Base-by-base conservation (phyloP, 2,113 vertebrate species). In the Polyodon spathula region DNA sequence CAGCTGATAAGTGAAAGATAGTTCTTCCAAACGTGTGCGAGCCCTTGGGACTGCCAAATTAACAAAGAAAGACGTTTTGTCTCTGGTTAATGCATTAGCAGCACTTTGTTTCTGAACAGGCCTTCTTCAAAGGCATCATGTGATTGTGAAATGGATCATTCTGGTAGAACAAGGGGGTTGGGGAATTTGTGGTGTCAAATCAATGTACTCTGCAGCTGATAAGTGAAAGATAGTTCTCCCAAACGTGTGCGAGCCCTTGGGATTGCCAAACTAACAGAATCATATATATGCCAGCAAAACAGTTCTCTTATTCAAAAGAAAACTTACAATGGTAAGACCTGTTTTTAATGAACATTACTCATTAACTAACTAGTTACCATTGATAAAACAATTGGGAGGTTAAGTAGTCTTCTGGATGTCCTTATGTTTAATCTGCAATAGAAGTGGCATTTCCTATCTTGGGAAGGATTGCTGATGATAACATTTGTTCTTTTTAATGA, bases 331-430 rank as follows among this genome's bases (percentile, higher is more conserved):
- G 12, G 48, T n/a, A 50, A n/a, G 12, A 50, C 48, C 48, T 60
- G 6, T 50, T 60, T 66, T 65, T 78, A 76, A 76, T 81, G 81
- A 78, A 77, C 78, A 81, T 84, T 79, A 85, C 75, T 85, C 77
- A 86, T 83, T 93, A 79, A 91, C 88, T 85, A 77, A 78, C 76
- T 66, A 75, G 66, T 55, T 74, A 27, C 27, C 27, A 27, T 1
- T 86, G 85, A 82, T 84, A 75, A 82, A 71, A 71, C 76, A 70
- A 63, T 83, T 72, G 78, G 73, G 81, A 66, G 79, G 71, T 77
- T 65, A 69, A 53, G 52, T 66, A 67, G 67, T 77, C 63, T 72
- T 86, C 76, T 78, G 68, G 69, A 65, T 80, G 65, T 76, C 54
- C 64, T 72, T 81, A 72, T 72, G 73, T 82, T 81, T 83, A 62